Base-by-base conservation (phyloP, 1,140 invertebrate genomes). In the Leptinotarsa lineolata region DNA sequence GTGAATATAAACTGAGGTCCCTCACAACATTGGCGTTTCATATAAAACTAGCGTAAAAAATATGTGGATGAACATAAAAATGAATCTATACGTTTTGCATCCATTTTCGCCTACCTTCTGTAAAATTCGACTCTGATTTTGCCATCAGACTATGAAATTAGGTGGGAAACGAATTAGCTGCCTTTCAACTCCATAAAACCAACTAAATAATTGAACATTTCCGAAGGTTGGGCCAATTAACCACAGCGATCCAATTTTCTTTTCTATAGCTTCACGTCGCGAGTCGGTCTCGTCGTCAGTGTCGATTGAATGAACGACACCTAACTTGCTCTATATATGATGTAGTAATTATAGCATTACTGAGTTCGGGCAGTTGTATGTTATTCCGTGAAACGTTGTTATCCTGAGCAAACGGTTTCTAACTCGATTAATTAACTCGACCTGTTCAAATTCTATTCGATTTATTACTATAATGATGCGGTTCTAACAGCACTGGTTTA, bases 161-260 rank as follows among this genome's bases (percentile, higher is more conserved):
- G 16, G 15, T 54, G n/a, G n/a, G 48, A 18, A 54, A 54, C n/a
- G 48, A 54, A 54, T 54, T 16, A 54, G 48, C 15, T 54, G 16
- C 16, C 48, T 54, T 54, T 54, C 48, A n/a, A 18, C 15, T 18
- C 48, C 48, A 54, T 54, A 54, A 54, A 54, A 54, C 48, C 48
- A 18, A 54, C 48, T 54, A 18, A 54, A 54, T 54, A 54, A 54
- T 54, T n/a, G 48, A 54, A 54, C 48, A 54, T 54, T 54, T 54
- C 48, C 48, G n/a, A 54, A 54, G 48, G 16, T 15, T 18, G 48
- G 48, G 48, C 16, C 48, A 54, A 54, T 54, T 54, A 54, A 54
- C 48, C n/a, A 54, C 48, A 54, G 48, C 48, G 48, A 54, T 54
- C 48, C 48, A 54, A 54, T 54, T 54, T 54, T 54, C 48, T 54